phyloP scores from a whole-genome alignment of 2,888 invertebrate species.

The Gnatocerus cornutus region DNA sequence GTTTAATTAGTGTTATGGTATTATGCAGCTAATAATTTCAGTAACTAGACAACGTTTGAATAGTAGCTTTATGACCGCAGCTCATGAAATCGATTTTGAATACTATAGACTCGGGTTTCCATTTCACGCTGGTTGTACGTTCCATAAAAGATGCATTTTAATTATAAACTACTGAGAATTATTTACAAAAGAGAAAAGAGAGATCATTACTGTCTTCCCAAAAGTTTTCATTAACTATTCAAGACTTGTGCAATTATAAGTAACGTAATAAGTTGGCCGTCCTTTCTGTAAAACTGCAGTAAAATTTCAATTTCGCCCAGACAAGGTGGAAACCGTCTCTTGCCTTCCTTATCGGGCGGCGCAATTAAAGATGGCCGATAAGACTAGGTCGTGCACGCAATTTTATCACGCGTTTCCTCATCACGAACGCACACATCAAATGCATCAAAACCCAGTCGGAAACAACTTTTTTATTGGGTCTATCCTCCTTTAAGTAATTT shows the following conservation, averaged over 20 bases:
- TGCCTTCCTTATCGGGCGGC: background rate
- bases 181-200: too few relatives aligned
- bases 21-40: background rate
- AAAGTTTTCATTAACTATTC: too few relatives aligned
- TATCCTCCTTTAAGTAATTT: conserved; percentile 23
- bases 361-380: conserved; percentile 24
- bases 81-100: background rate
- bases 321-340: background rate
- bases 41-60: background rate
- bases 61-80: conserved; percentile 1
- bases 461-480: conserved; percentile 21
- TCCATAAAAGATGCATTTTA: too few relatives aligned
- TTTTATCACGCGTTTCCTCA: conserved; percentile 10
- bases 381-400: conserved; percentile 7
- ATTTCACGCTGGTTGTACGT: background rate
- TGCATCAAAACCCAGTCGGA: background rate
- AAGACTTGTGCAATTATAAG: background rate
- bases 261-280: background rate
- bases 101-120: background rate
- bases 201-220: too few relatives aligned
- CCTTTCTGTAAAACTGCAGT: background rate
- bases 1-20: background rate
- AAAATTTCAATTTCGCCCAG: background rate
- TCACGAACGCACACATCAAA: conserved; percentile 3
- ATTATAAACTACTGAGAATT: too few relatives aligned